These are phyloP conservation scores for Forbesichthys agassizii DNA, from an alignment of 2,113 vertebrate genomes.

Conservation along the genomic window DNA sequence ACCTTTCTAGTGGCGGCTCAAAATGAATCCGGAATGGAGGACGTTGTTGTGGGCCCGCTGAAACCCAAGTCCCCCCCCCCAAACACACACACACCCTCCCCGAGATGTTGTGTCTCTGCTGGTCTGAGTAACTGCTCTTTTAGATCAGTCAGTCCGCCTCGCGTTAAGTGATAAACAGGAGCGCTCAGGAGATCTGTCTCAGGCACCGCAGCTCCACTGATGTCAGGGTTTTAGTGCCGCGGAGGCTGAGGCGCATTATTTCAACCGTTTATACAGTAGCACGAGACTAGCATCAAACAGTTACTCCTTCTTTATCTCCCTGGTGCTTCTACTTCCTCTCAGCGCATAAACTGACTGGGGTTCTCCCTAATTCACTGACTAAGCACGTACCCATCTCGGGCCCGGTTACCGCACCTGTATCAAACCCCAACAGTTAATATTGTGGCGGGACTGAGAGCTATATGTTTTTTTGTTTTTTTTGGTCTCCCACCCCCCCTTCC, in stretches of 20 bases:
- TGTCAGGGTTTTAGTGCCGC: conserved; percentile 41
- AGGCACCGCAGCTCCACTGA: conserved; percentile 24
- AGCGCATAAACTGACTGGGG: conserved; percentile 66
- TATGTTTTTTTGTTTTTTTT: conserved; percentile 24
- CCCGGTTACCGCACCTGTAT: conserved; percentile 66
- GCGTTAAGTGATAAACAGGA: conserved; percentile 47
- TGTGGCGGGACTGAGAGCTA: conserved; percentile 51
- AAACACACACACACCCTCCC: conserved; percentile 16
- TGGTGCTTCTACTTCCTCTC: conserved; percentile 61
- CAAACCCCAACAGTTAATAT: conserved; percentile 59
- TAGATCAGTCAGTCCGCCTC: conserved; percentile 51
- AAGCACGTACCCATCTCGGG: conserved; percentile 33
- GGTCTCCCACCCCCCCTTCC: too few species aligned
- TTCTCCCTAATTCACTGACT: conserved; percentile 72
- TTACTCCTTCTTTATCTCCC: conserved; percentile 62
- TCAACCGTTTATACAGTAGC: conserved; percentile 47
- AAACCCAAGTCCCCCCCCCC: conserved; percentile 54
- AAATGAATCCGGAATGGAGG: conserved; percentile 65
- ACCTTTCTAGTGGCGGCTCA: conserved; percentile 72
- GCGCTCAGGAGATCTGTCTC: conserved; percentile 46
- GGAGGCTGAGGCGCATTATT: conserved; percentile 39
- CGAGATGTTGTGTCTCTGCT: conserved; percentile 54
- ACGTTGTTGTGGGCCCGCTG: conserved; percentile 66
- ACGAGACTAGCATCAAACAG: conserved; percentile 47
- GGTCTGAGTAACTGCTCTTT: conserved; percentile 62